These are phyloP conservation scores for Falco punctatus DNA, from an alignment of 2,113 vertebrate genomes.

Conservation along the genomic window DNA sequence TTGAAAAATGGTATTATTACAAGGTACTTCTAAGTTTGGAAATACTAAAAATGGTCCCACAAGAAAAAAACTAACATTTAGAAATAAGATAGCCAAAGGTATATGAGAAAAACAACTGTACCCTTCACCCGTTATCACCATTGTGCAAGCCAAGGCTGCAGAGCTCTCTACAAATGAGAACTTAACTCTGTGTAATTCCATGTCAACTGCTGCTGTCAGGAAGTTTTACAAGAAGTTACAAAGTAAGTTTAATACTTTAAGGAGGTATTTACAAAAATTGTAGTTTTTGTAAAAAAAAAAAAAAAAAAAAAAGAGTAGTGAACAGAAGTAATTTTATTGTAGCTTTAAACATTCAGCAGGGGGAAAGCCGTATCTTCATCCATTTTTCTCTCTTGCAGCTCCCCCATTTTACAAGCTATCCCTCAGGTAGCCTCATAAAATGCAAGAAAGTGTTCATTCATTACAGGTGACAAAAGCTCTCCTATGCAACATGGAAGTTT, in stretches of 20 bases:
- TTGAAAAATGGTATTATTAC: constrained; percentile 21
- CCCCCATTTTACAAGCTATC: background rate
- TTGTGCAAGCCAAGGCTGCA: background rate
- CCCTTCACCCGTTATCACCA: background rate
- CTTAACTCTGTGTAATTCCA: background rate
- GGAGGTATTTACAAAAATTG: background rate
- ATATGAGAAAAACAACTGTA: constrained; percentile 3
- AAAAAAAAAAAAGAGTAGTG: background rate
- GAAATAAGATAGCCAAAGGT: background rate
- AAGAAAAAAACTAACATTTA: background rate
- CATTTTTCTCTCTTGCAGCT: background rate
- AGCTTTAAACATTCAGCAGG: background rate
- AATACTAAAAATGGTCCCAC: background rate
- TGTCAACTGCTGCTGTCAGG: background rate
- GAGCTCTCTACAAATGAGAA: background rate
- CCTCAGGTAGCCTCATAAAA: background rate
- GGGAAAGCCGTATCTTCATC: background rate
- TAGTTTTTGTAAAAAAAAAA: background rate
- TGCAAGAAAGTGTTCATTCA: background rate
- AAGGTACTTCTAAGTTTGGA: background rate
- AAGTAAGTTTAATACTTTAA: background rate
- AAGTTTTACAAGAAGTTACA: background rate
- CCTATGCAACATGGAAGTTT: background rate
- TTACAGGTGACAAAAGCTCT: background rate
- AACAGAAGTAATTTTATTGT: background rate